These are phyloP conservation scores for Leucophenga montana DNA, from an alignment of 2,888 invertebrate genomes.

Conservation along the genomic window DNA sequence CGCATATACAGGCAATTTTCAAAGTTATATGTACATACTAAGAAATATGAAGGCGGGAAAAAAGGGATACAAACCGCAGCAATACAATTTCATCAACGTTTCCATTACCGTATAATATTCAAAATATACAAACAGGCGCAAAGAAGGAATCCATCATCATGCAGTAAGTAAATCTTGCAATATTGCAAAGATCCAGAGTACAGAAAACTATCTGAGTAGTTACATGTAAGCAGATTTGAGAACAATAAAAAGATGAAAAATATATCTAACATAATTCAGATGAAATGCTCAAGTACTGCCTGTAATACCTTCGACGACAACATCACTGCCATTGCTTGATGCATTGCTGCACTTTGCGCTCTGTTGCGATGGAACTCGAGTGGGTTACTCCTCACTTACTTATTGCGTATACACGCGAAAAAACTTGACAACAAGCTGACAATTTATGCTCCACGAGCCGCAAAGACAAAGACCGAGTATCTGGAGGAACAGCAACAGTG, in stretches of 20 bases:
- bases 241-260: conserved; percentile 16
- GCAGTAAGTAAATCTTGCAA: no score
- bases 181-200: not conserved
- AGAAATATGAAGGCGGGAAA: not conserved
- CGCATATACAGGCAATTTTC: no score
- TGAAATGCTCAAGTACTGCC: conserved; percentile 4
- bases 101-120: not conserved
- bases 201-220: not conserved
- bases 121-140: conserved; percentile 1
- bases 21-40: no score
- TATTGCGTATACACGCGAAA: conserved; percentile 3
- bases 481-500: conserved; percentile 26
- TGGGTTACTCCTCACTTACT: not conserved
- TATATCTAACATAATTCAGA: conserved; percentile 13
- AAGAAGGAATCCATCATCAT: no score
- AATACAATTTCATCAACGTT: not conserved
- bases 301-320: not conserved
- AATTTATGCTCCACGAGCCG: conserved; percentile 40
- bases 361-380: not conserved
- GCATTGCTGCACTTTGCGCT: not conserved
- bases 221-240: not conserved
- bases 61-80: not conserved
- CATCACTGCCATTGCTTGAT: not conserved
- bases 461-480: conserved; percentile 42
- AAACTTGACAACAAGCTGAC: conserved; percentile 33